Evolutionary conservation across 2,113 vertebrate species (phyloP), one percentile per base, ranked within the genome.

Genomic region (Cephalopterus ornatus): DNA sequence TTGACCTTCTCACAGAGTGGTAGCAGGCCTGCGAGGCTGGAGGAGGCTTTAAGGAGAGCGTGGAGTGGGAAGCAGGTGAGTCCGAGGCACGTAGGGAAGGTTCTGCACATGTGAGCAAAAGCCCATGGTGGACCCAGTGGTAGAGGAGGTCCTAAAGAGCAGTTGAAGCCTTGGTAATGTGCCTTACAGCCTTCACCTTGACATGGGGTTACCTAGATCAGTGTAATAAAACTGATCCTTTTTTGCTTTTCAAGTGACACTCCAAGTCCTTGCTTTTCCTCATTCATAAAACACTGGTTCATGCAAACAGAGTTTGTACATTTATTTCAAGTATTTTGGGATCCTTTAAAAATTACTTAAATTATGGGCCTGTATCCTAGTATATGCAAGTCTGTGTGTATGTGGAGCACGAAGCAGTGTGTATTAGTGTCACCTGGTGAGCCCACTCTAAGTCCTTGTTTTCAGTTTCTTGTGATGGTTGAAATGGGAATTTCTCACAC

Each of bases 161-260:
- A 30, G n/a, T 19, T 68, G 37, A 55, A 93, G 35, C 44, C 27
- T 78, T 18, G 30, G 27, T 83, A 53, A 33, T 24, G 19, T 49
- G 27, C 28, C 14, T 75, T 53, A 2, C 8, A 41, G 15, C 56
- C 81, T 76, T 81, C 46, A 33, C 24, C 12, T 62, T 49, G 41
- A 39, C 3, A 1, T 46, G 18, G 1, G 0, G 41, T 68, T 39
- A 30, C 3, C 6, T 47, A 11, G 6, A n/a, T 35, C 41, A 20
- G 2, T 37, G 41, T 16, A 32, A 7, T 4, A 41, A 70, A 70
- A 62, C 28, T 63, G 19, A 32, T 37, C 3, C 22, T 71, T 59
- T 59, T 73, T 55, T 50, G 5, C 37, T 75, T 88, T 84, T 77
- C 24, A 72, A 2, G 35, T 81, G 42, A n/a, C 22, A 12, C 18